Evolutionary conservation across 2,888 invertebrate species (phyloP).

Genomic region (Aelia acuminata): DNA sequence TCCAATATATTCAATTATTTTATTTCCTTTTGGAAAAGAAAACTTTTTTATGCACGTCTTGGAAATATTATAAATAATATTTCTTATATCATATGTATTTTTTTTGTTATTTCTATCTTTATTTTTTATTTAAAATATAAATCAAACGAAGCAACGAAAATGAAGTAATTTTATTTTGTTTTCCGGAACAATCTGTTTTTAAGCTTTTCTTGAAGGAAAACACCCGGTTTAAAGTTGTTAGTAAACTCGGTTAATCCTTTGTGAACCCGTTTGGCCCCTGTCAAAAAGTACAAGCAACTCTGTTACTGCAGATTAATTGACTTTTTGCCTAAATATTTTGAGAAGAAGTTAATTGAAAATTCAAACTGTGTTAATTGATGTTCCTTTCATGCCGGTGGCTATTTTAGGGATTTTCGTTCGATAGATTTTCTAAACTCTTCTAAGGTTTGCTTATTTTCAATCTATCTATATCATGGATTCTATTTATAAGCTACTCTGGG

Average conservation of each 20-base stretch:
- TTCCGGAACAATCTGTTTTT: background rate
- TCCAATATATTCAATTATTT: too few species aligned
- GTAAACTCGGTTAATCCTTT: background rate
- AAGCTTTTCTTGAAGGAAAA: background rate
- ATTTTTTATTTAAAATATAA: too few species aligned
- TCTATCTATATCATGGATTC: too few species aligned
- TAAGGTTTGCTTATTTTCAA: too few species aligned
- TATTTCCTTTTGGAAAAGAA: too few species aligned
- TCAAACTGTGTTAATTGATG: conserved; percentile 6
- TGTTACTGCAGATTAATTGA: background rate
- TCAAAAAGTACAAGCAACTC: background rate
- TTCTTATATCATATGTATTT: too few species aligned
- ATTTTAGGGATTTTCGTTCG: background rate
- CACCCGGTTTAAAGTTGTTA: background rate
- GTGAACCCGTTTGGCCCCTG: background rate
- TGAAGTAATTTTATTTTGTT: background rate
- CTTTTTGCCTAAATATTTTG: conserved; percentile 9
- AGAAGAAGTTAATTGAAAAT: conserved; percentile 25
- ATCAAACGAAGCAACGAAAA: background rate
- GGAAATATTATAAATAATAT: too few species aligned
- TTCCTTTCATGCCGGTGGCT: background rate
- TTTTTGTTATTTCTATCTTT: too few species aligned
- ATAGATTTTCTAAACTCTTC: background rate
- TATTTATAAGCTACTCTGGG: too few species aligned
- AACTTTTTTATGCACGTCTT: too few species aligned